Base-by-base conservation (phyloP, 2,797 vertebrate genomes). In the Chaetodon trifasciatus region DNA sequence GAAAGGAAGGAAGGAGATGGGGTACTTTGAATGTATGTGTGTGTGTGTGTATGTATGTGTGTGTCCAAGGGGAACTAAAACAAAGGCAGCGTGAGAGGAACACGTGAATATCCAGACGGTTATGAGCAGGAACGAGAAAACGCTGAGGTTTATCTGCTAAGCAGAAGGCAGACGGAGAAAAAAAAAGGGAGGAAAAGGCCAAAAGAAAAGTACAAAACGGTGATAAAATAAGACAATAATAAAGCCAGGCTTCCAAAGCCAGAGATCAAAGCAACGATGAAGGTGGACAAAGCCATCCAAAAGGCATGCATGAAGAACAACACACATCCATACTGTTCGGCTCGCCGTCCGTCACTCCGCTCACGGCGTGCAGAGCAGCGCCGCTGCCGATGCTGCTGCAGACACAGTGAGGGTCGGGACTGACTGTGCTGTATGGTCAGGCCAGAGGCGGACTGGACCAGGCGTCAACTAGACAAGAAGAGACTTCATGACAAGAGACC, bases 301-400 rank as follows among this genome's bases (percentile, higher is more conserved):
- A 93, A 91, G 89, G 87, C 91, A 92, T 92, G 91, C 91, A 90
- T 80, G 83, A 83, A 78, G 74, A 88, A 70, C 74, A 23, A 88
- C 79, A 62, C 87, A 83, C 87, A 86, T 86, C 91, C 86, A 55
- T 61, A 82, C 81, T 56, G 86, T 81, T 88, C 50, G 56, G 84
- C 79, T 81, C 47, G 84, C 70, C 68, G 87, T 94, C 92, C 92
- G 83, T 94, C 93, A 93, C 86, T 92, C 93, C 92, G 24, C 93
- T 93, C 90, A 79, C 86, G 61, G 69, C 75, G 70, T 79, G 83
- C 81, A 78, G 82, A 82, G 86, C 85, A 74, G 81, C 75, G 42
- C 74, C 35, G 78, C 87, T 13, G 81, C 74, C 21, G 69, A 24
- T 37, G 84, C 82, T 66, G 81, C 84, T 78, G 88, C 84, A 62